These are phyloP conservation scores for Plotosus lineatus DNA, from an alignment of 2,113 vertebrate species.

Conservation along the genomic window DNA sequence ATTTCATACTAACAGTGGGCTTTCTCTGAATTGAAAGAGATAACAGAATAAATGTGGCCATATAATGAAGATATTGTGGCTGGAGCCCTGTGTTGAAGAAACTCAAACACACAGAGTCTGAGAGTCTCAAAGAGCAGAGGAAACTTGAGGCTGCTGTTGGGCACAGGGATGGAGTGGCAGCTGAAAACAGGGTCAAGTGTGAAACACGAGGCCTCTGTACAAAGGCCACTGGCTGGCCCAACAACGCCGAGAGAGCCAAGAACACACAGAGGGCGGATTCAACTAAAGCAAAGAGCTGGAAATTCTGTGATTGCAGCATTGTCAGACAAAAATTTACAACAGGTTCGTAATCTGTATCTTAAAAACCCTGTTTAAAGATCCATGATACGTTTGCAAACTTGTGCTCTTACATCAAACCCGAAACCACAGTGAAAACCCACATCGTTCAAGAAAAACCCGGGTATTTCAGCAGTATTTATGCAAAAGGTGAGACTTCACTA, in stretches of 20 bases:
- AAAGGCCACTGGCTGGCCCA: conserved; percentile 45
- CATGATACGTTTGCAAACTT: background rate
- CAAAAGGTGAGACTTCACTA: no score
- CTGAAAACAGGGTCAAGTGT: conserved; percentile 69
- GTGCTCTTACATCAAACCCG: background rate
- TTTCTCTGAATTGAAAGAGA: conserved; percentile 20
- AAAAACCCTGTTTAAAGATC: background rate
- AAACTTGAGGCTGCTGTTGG: conserved; percentile 54
- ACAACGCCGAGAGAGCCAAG: conserved; percentile 8
- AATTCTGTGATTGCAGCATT: background rate
- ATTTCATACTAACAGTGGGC: conserved; percentile 20
- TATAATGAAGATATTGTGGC: conserved; percentile 32
- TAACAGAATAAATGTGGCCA: background rate
- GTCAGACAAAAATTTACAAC: background rate
- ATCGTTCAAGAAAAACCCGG: background rate
- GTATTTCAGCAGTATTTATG: background rate
- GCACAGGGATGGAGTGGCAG: conserved; percentile 29
- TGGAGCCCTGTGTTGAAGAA: background rate
- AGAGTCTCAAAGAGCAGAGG: conserved; percentile 41
- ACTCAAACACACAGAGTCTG: background rate
- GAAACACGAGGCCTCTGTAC: conserved; percentile 62
- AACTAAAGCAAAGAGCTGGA: background rate
- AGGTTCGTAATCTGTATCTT: background rate
- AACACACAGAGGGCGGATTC: conserved; percentile 14
- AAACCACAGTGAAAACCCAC: background rate